Evolutionary conservation across 1,140 invertebrate species (phyloP), one percentile per base, ranked within the genome.

Genomic region (Ooceraea biroi): DNA sequence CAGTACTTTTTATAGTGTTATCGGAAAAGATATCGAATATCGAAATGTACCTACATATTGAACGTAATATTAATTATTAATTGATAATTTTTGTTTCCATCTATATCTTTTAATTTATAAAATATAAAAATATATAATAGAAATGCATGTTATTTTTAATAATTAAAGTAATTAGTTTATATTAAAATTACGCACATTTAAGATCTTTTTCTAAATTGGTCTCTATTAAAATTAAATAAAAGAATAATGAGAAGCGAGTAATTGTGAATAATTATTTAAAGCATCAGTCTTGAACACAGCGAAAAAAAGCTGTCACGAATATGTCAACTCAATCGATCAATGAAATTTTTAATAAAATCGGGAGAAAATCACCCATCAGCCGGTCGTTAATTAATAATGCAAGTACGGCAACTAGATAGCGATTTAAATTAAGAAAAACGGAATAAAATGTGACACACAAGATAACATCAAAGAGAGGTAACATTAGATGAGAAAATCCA

Each of bases 231-330:
- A n/a, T n/a, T n/a, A n/a, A 36, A 41, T 73, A 22, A 73, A 44
- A 60, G 4, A 25, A 36, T 14, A 36, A 60, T 12, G 36, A 73
- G 1, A 36, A 36, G 1, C n/a, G 12, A 73, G 30, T 14, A 58
- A 10, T 73, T 52, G 30, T 52, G 58, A 73, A 73, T 60, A 44
- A 73, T n/a, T 0, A 60, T 25, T 73, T 73, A 73, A 73, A 60
- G 36, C 50, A 36, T 50, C 22, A 30, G 19, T 17, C 0, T 8
- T 19, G 27, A 44, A 73, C 36, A 73, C 41, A 27, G 14, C 41
- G 22, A 60, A 73, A 73, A 36, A 60, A 58, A 58, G 14, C 14
- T 73, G 44, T 73, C 19, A 12, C 52, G 22, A 36, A 60, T 73
- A 44, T 73, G 44, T 60, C 17, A 10, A 25, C 27, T 69, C 3